These are phyloP conservation scores for Anarhynchus alexandrinus DNA, from an alignment of 2,113 vertebrate species.

Conservation along the genomic window DNA sequence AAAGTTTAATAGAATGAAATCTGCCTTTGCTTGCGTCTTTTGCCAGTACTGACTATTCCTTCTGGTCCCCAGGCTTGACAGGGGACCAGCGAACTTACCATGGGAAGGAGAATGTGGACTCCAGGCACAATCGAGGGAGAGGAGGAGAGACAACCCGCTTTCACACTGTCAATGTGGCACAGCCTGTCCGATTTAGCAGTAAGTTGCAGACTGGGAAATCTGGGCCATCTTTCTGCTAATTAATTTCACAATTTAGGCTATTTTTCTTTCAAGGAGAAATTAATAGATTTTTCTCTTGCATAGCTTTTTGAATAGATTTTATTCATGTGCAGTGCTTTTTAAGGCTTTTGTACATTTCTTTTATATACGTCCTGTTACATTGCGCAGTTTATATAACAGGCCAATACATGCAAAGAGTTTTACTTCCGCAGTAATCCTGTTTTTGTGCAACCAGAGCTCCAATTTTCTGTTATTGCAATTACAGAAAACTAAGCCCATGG, in stretches of 20 bases:
- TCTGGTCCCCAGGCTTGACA: constrained; percentile 74
- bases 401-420: neutral
- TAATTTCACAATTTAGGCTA: neutral
- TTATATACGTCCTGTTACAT: neutral
- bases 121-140: constrained; percentile 62
- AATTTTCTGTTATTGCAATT: neutral
- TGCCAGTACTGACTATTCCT: neutral
- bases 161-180: constrained; percentile 82
- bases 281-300: neutral
- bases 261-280: neutral
- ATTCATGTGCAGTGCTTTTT: neutral
- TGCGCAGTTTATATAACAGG: neutral
- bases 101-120: constrained; percentile 81
- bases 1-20: neutral
- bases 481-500: neutral
- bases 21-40: neutral
- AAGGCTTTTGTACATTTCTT: neutral
- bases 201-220: constrained; percentile 78
- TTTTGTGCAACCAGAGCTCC: neutral
- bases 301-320: neutral
- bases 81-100: constrained; percentile 84
- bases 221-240: neutral
- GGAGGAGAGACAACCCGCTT: constrained; percentile 74
- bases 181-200: constrained; percentile 95
- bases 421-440: neutral